Base-by-base conservation (phyloP, 2,888 invertebrate species). In the Alloplasta piceator region DNA sequence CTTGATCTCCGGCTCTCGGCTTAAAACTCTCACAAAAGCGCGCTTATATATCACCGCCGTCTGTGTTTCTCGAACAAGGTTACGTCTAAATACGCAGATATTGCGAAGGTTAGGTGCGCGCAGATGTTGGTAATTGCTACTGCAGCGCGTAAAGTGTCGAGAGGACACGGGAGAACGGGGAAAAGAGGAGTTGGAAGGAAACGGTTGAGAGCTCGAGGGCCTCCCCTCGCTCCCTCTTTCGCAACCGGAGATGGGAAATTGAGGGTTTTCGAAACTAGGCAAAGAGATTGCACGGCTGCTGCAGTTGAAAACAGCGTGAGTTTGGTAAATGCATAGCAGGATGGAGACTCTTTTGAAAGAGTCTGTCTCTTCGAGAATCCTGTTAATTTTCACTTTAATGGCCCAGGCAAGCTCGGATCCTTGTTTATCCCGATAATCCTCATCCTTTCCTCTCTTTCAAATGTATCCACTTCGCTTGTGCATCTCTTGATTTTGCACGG, bases 121-220 rank as follows among this genome's bases (percentile, higher is more conserved):
- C 84, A 82, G 83, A 80, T 84, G 84, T 78, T 83, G 55, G 63
- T 84, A 84, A 84, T 84, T 78, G 80, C 82, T 56, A 71, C 68
- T 76, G 80, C 78, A 60, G 50, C 75, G 67, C 71, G 76, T 74
- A 79, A 71, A 82, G 78, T 50, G 68, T 70, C 43, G 56, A 50
- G 58, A 16, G 46, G 12, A 6, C 48, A 39, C 46, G 67, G 14
- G 70, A n/a, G 70, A 7, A 39, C 60, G 41, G 9, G 74, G 41
- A 71, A 68, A 68, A 63, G 81, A 78, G 61, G 26, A 26, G 26
- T 26, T 26, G 26, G 26, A 26, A 83, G 79, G 55, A 82, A 63
- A 72, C 55, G 68, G 36, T 26, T 26, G 68, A 68, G 26, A 70
- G 71, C 56, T 66, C 63, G 16, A 55, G 72, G 46, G 26, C 3